Evolutionary conservation across 2,797 vertebrate genomes (phyloP).

Genomic region (Helostoma temminkii): DNA sequence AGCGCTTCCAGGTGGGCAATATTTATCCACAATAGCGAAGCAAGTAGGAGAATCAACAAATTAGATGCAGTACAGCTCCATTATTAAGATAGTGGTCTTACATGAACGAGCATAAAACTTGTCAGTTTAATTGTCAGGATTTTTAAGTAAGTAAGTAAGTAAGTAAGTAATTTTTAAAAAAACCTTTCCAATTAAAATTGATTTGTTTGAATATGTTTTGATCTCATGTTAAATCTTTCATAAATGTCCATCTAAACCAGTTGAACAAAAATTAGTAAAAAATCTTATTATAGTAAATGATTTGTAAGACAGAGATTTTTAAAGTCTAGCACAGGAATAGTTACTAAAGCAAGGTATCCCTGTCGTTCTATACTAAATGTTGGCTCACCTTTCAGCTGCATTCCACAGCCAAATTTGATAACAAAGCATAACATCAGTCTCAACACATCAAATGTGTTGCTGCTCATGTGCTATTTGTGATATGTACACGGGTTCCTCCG

Average conservation of each 20-base stretch:
- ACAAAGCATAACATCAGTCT: constrained; percentile 5
- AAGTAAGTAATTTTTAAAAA: no score
- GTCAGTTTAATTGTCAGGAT: constrained; percentile 20
- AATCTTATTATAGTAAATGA: no score
- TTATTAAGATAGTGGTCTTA: constrained; percentile 36
- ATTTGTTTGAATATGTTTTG: constrained; percentile 3
- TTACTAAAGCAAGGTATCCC: background rate
- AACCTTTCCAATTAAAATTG: background rate
- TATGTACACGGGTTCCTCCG: background rate
- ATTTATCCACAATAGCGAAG: constrained; percentile 45
- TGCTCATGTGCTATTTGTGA: constrained; percentile 17
- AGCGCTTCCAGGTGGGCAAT: constrained; percentile 45
- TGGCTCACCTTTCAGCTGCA: background rate
- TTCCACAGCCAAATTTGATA: constrained; percentile 6
- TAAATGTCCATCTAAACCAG: no score
- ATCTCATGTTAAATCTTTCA: background rate
- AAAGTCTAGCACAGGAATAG: no score
- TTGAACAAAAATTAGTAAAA: no score
- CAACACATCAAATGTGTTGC: background rate
- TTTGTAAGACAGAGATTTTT: no score
- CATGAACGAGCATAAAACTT: constrained; percentile 10
- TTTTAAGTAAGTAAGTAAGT: no score
- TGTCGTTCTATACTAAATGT: background rate
- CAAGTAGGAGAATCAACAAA: constrained; percentile 34
- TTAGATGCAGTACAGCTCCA: constrained; percentile 24